phyloP scores from a whole-genome alignment of 1,140 invertebrate species.

The Zelostemma sp. region DNA sequence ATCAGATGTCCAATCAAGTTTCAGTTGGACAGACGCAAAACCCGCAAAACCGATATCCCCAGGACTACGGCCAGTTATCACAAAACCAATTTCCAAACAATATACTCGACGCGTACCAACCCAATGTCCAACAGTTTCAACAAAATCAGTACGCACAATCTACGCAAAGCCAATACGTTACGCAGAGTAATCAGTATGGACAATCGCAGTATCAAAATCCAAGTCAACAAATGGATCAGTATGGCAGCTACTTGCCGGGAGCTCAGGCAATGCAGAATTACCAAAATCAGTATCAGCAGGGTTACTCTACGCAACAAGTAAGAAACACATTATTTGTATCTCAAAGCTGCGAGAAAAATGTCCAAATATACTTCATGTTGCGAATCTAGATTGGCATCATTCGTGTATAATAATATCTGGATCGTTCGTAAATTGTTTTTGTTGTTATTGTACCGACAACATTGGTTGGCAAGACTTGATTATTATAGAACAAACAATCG shows the following conservation, averaged over 20 bases:
- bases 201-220: slow-evolving; percentile 51
- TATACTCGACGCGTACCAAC: slow-evolving; percentile 49
- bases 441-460: too few relatives aligned
- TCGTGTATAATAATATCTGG: too few relatives aligned
- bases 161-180: slow-evolving; percentile 31
- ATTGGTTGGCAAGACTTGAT: too few relatives aligned
- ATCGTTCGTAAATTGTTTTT: too few relatives aligned
- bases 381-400: too few relatives aligned
- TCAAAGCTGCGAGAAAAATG: too few relatives aligned
- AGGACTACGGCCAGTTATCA: slow-evolving; percentile 41
- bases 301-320: slow-evolving; percentile 63
- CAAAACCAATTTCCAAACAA: slow-evolving; percentile 53
- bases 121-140: slow-evolving; percentile 40
- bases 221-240: slow-evolving; percentile 54
- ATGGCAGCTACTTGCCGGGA: slow-evolving; percentile 50
- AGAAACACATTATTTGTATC: too few relatives aligned
- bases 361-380: too few relatives aligned
- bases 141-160: slow-evolving; percentile 50
- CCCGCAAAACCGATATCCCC: slow-evolving; percentile 44
- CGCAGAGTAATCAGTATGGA: slow-evolving; percentile 45
- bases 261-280: slow-evolving; percentile 51
- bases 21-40: slow-evolving; percentile 32
- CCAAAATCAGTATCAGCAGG: slow-evolving; percentile 59
- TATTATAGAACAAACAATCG: too few relatives aligned
- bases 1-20: slow-evolving; percentile 52